Conservation (phyloP, 2,797 vertebrate genomes). For the Clarias pachynema region DNA sequence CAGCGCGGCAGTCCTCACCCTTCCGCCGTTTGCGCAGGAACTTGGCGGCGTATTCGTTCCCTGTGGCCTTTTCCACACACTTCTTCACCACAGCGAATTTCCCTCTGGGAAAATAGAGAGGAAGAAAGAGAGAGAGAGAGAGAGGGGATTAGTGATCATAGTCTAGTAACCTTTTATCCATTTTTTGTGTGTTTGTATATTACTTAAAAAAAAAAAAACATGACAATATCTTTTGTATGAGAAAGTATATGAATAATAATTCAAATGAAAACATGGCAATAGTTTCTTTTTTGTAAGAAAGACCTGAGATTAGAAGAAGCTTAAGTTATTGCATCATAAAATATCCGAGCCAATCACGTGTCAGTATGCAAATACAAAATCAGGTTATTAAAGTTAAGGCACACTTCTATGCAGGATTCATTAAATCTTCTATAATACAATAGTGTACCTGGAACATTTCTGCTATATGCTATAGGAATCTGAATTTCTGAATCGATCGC, state of each 20-base stretch:
- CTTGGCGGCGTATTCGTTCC: constrained; percentile 83
- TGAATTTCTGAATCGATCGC: neutral
- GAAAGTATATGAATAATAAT: neutral
- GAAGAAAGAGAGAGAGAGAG: constrained; percentile 20
- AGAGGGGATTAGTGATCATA: neutral
- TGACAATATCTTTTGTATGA: neutral
- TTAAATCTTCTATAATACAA: neutral
- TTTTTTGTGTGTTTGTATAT: neutral
- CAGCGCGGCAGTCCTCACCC: constrained; percentile 80
- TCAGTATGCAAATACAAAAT: neutral
- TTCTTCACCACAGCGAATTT: constrained; percentile 87
- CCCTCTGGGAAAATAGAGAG: constrained; percentile 68
- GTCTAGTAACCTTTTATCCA: neutral
- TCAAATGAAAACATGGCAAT: neutral
- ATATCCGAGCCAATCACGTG: neutral
- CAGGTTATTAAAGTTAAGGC: no score
- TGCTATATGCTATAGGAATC: neutral
- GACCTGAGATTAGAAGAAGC: neutral
- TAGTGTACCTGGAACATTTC: neutral
- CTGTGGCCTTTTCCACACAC: constrained; percentile 80
- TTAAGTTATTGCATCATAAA: neutral
- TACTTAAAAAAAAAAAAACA: neutral
- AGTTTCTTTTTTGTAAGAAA: neutral
- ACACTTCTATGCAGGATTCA: neutral
- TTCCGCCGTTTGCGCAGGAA: constrained; percentile 82